Conservation (phyloP, 2,797 vertebrate genomes). For the Pelobates cultripes region DNA sequence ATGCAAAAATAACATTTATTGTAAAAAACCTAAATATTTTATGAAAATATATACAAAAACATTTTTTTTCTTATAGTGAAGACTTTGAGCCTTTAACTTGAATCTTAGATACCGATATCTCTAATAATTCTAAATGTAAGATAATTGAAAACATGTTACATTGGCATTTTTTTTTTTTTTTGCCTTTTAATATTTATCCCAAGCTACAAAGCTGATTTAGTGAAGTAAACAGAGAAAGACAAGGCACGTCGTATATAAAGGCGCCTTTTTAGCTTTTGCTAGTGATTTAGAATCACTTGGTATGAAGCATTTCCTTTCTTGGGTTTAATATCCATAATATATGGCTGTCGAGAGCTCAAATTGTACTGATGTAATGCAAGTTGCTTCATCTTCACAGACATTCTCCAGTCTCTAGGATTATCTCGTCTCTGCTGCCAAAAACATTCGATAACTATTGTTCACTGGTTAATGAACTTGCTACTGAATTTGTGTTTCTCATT, state of each 20-base stretch:
- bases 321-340: slow-evolving; percentile 63
- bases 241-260: background rate
- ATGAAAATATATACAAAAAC: too few relatives aligned
- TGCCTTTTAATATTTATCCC: too few relatives aligned
- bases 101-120: too few relatives aligned
- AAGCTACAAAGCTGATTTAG: slow-evolving; percentile 9
- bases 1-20: too few relatives aligned
- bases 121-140: too few relatives aligned
- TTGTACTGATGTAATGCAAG: slow-evolving; percentile 52
- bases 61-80: too few relatives aligned
- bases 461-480: slow-evolving; percentile 36
- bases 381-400: slow-evolving; percentile 52
- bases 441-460: slow-evolving; percentile 35
- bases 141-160: too few relatives aligned
- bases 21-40: too few relatives aligned
- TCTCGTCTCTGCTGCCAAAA: slow-evolving; percentile 22
- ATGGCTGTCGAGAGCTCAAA: slow-evolving; percentile 56
- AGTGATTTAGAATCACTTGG: slow-evolving; percentile 62
- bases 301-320: slow-evolving; percentile 58
- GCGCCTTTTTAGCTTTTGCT: slow-evolving; percentile 44
- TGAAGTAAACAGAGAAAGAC: slow-evolving; percentile 1
- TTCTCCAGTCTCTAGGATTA: slow-evolving; percentile 40
- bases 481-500: background rate
- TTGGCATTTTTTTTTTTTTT: too few relatives aligned
- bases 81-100: too few relatives aligned